These are phyloP conservation scores for Galeopsomyia nigrocyanea DNA, from an alignment of 2,888 invertebrate species.

Conservation along the genomic window DNA sequence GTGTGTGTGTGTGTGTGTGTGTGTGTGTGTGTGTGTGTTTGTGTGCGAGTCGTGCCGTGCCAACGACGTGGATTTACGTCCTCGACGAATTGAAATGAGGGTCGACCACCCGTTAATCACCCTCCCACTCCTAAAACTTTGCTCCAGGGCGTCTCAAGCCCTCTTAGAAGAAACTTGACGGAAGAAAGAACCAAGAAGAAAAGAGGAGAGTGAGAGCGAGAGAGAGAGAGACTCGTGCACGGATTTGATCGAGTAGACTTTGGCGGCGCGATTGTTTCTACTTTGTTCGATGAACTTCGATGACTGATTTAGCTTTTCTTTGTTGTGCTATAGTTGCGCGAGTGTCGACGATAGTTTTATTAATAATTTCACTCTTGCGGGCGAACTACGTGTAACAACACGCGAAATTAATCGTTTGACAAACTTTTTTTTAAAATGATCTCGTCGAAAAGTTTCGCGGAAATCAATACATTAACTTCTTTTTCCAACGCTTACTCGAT, in stretches of 20 bases:
- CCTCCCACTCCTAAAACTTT: slow-evolving; percentile 39
- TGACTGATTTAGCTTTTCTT: slow-evolving; percentile 31
- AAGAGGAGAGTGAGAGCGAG: not conserved
- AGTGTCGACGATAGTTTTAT: not conserved
- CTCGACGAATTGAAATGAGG: slow-evolving; percentile 60
- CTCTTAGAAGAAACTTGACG: slow-evolving; percentile 41
- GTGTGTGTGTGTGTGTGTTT: slow-evolving; percentile 2
- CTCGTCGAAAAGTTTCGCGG: slow-evolving; percentile 1
- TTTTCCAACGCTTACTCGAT: too few species aligned
- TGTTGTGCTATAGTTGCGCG: not conserved
- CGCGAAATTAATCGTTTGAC: too few species aligned
- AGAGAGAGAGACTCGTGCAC: not conserved
- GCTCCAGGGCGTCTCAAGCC: slow-evolving; percentile 28
- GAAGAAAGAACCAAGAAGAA: not conserved
- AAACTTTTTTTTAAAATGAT: not conserved
- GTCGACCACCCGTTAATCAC: slow-evolving; percentile 56
- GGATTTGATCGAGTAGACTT: slow-evolving; percentile 30
- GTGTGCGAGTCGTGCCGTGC: slow-evolving; percentile 36
- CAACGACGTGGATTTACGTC: slow-evolving; percentile 59
- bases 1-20: not conserved
- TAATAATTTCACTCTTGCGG: too few species aligned
- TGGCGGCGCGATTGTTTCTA: slow-evolving; percentile 28
- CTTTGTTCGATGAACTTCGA: slow-evolving; percentile 17
- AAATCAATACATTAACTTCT: not conserved
- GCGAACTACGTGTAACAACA: too few species aligned